Conservation (phyloP, 2,113 vertebrate genomes). For the Pachycephala philippinensis region DNA sequence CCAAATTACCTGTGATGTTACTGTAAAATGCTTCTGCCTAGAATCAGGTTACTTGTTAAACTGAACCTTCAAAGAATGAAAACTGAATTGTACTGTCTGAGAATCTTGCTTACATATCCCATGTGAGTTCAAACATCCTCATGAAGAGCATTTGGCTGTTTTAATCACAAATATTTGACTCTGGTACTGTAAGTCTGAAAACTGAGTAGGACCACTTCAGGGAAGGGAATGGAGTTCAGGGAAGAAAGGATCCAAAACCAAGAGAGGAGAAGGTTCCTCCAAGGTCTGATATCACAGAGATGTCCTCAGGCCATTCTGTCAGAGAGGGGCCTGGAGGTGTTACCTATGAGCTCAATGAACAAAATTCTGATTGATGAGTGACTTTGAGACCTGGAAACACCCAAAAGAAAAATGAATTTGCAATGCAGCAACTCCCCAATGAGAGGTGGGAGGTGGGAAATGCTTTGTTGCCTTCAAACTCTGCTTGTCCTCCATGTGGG, state of each 20-base stretch:
- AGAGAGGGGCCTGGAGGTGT: neutral
- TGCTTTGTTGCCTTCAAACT: neutral
- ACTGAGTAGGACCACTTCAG: neutral
- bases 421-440: fast-evolving
- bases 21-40: neutral
- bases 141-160: neutral
- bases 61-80: neutral
- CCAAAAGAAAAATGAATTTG: neutral
- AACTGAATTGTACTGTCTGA: neutral
- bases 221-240: neutral
- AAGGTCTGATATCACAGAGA: neutral
- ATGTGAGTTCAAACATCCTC: neutral
- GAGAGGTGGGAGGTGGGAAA: neutral
- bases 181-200: neutral
- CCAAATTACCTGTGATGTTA: neutral
- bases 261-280: fast-evolving
- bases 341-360: fast-evolving
- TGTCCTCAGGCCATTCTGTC: neutral
- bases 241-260: neutral
- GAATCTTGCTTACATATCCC: neutral
- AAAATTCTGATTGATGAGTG: neutral
- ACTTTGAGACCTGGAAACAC: neutral
- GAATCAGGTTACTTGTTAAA: neutral
- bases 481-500: fast-evolving
- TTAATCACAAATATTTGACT: neutral